Evolutionary conservation across 2,113 vertebrate species (phyloP), one percentile per base, ranked within the genome.

Genomic region (Phaethon lepturus): DNA sequence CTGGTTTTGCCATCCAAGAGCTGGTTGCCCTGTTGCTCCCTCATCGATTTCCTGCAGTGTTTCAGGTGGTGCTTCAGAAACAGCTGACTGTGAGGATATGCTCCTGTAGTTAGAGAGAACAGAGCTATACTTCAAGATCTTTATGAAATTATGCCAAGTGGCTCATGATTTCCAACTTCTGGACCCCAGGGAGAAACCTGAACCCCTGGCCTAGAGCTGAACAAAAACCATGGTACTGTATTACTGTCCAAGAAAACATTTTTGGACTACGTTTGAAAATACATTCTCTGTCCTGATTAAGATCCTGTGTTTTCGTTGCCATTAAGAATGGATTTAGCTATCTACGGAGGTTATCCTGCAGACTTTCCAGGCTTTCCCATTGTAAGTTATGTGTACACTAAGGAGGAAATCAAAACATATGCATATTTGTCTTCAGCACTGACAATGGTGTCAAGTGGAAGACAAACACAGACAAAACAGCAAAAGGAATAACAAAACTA

Each of bases 301-400:
- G 49, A 82, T 45, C 73, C 64, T 73, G 9, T 74, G 81, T 84
- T 91, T 94, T 96, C 72, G 87, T 96, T 97, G 92, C 76, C 52
- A 38, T 97, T 97, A 83, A 92, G 63, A 97, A 96, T 92, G 77
- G 78, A 95, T 94, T 96, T 96, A 88, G 81, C 89, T 98, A 96
- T 97, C 96, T 95, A 22, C 7, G 58, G 94, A 98, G 97, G 97
- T 96, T 98, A 98, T 98, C 97, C 93, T 93, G 95, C 96, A 98
- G 96, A 95, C 90, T 97, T 97, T 97, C 91, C 92, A 98, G 94
- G 94, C 96, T 95, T 93, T 74, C 88, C 93, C 59, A 93, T 88
- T 96, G 77, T 91, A 96, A 96, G 74, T 63, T 97, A 95, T 93
- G 66, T 50, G 93, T 92, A 95, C 79, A 38, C 44, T 89, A 56